Evolutionary conservation across 1,140 invertebrate species (phyloP).

Genomic region (Gryllus bimaculatus): DNA sequence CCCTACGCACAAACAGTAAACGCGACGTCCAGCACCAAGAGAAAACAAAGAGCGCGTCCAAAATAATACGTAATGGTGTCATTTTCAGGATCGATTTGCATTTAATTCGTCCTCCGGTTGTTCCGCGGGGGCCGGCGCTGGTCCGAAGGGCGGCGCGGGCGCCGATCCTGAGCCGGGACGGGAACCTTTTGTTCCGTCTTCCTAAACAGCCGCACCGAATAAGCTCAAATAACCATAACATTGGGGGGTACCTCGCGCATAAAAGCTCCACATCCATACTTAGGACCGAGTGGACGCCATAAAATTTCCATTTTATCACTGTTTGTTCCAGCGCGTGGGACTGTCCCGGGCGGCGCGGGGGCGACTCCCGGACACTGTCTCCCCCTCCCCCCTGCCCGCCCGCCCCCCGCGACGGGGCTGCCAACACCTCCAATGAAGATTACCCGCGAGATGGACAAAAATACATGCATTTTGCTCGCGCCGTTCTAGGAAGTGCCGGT

Average conservation of each 20-base stretch:
- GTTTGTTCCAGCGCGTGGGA: neutral
- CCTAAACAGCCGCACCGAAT: neutral
- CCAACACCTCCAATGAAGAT: neutral
- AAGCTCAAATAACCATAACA: conserved; percentile 5
- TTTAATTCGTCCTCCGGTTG: neutral
- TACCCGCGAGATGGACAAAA: neutral
- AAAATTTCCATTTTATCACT: conserved; percentile 1
- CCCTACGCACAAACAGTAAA: neutral
- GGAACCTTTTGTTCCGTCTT: neutral
- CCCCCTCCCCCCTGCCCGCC: no score
- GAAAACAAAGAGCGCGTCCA: neutral
- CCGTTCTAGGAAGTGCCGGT: no score
- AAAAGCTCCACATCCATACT: conserved; percentile 4
- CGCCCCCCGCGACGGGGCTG: neutral
- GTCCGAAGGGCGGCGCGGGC: neutral
- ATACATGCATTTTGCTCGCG: no score
- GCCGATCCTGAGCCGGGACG: neutral
- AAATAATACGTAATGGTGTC: neutral
- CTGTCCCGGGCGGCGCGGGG: neutral
- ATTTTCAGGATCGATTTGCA: neutral
- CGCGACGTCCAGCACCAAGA: neutral
- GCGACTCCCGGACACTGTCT: neutral
- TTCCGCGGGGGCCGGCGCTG: neutral
- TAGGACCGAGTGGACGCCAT: neutral
- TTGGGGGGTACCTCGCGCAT: neutral